These are phyloP conservation scores for Trichosurus vulpecula DNA, from an alignment of 2,797 vertebrate genomes.

Conservation along the genomic window DNA sequence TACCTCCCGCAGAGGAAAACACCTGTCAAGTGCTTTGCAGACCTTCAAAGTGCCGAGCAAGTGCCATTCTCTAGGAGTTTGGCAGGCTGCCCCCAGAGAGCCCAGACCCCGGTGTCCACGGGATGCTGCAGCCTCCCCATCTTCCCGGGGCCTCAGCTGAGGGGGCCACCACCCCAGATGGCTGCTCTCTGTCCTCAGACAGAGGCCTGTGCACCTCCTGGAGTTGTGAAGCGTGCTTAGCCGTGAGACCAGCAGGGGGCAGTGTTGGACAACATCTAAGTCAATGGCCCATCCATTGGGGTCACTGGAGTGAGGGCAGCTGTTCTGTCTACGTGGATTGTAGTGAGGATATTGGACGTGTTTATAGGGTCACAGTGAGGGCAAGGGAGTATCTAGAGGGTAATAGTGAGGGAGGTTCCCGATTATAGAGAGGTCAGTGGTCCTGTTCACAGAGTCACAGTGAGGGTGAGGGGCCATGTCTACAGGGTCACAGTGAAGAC, in stretches of 20 bases:
- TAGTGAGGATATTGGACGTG: no score
- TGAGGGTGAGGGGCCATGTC: no score
- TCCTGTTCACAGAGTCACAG: no score
- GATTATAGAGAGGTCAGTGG: no score
- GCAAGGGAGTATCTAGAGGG: no score
- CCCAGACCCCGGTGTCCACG: not conserved
- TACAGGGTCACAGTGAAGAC: no score
- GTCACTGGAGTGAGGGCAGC: not conserved
- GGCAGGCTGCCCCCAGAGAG: not conserved
- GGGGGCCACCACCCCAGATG: not conserved
- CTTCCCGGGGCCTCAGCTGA: not conserved
- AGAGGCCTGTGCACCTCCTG: not conserved
- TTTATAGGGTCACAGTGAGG: no score
- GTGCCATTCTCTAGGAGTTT: not conserved
- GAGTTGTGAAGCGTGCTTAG: not conserved
- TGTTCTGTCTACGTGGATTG: not conserved
- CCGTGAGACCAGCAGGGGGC: not conserved
- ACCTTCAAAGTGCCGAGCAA: not conserved
- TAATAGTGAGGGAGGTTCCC: no score
- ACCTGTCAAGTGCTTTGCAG: not conserved
- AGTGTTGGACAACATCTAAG: not conserved
- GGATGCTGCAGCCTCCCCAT: not conserved
- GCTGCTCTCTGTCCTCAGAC: not conserved
- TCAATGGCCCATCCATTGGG: not conserved
- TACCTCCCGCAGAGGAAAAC: fast-evolving